Conservation (phyloP, 2,113 vertebrate genomes). For the Lagopus leucura region DNA sequence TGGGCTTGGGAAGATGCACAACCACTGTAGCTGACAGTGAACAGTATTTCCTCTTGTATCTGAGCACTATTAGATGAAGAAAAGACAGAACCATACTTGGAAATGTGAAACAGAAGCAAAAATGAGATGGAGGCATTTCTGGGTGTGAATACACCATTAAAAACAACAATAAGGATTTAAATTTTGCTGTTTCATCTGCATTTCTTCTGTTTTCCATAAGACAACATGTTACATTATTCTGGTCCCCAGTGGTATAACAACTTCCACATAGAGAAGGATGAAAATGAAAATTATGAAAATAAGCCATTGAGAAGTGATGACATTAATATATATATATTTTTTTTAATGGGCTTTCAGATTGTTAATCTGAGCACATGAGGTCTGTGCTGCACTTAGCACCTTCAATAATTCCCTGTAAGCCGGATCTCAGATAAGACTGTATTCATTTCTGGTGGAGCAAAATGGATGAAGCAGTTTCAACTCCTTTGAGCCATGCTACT, state of each 20-base stretch:
- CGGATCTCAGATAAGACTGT: background rate
- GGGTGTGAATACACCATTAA: constrained; percentile 62
- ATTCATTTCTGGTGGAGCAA: background rate
- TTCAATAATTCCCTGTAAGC: background rate
- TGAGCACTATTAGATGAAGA: constrained; percentile 3
- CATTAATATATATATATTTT: no score
- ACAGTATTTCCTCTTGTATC: constrained; percentile 42
- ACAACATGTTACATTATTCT: background rate
- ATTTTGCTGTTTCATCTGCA: constrained; percentile 55
- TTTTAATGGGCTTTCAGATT: background rate
- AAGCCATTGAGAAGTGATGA: background rate
- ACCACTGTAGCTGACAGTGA: constrained; percentile 32
- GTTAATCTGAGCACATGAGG: background rate
- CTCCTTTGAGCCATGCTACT: background rate
- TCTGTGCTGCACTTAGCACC: background rate
- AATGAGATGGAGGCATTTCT: background rate
- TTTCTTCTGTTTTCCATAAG: constrained; percentile 57
- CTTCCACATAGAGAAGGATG: background rate
- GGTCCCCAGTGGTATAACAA: background rate
- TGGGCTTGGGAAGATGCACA: background rate
- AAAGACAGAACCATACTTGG: constrained; percentile 4
- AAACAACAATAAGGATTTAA: background rate
- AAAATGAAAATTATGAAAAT: background rate
- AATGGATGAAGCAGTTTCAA: background rate
- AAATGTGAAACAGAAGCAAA: constrained; percentile 60